Percentiles rank a stretch among this genome's conserved stretches.
These are phyloP conservation scores for Martes flavigula DNA, from an alignment of 2,797 vertebrate species.

Conservation along the genomic window DNA sequence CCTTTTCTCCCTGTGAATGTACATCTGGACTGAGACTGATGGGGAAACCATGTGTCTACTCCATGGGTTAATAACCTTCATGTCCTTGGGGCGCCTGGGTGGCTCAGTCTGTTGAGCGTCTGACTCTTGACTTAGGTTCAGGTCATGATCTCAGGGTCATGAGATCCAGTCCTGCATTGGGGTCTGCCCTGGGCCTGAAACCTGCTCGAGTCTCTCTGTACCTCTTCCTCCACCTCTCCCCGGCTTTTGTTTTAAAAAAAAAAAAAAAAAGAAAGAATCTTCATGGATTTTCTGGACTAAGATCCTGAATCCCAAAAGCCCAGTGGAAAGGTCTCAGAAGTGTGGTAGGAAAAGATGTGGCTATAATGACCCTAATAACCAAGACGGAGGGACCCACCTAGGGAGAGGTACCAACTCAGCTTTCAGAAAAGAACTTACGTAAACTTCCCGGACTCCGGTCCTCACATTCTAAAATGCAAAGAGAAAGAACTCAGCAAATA, in stretches of 20 bases:
- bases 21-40: background rate
- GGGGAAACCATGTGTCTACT: background rate
- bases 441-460: background rate
- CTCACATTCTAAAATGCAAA: background rate
- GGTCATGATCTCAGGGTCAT: background rate
- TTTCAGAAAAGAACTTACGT: background rate
- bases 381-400: background rate
- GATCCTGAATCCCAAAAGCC: background rate
- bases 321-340: background rate
- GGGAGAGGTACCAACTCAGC: background rate
- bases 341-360: background rate
- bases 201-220: no score
- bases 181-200: background rate
- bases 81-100: accelerated
- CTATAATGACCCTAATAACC: background rate
- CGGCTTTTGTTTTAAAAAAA: background rate
- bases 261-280: no score
- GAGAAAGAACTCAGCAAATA: background rate
- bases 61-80: background rate
- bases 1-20: background rate
- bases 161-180: background rate
- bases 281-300: background rate
- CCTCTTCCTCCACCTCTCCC: background rate
- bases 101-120: background rate
- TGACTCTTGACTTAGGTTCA: background rate